Conservation (phyloP, 2,113 vertebrate species). For the Peromyscus californicus region DNA sequence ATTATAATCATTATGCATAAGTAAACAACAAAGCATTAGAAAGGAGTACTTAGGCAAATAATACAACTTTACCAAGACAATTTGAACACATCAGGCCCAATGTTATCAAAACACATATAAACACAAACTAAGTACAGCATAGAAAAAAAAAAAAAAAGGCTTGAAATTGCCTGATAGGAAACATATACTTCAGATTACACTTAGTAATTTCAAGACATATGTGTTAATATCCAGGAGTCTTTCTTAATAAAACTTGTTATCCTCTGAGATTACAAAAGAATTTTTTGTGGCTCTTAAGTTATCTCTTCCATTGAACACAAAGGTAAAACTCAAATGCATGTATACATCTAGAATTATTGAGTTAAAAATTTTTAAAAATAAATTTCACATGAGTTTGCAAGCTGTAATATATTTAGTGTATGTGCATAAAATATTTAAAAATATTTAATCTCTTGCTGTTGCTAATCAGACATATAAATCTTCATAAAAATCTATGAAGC, state of each 20-base stretch:
- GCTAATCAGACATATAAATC: not conserved
- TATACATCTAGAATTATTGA: not conserved
- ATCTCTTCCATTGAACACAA: not conserved
- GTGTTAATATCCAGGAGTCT: not conserved
- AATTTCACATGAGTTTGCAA: not conserved
- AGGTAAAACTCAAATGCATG: not conserved
- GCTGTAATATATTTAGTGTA: not conserved
- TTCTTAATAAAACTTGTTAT: not conserved
- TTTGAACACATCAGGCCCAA: not conserved
- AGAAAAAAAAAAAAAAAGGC: not conserved
- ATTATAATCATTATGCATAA: not conserved
- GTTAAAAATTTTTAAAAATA: not conserved
- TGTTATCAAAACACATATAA: not conserved
- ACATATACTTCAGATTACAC: not conserved
- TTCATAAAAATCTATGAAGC: not conserved
- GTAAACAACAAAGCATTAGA: not conserved
- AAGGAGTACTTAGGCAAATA: not conserved
- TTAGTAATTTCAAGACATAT: not conserved
- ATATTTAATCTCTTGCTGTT: not conserved
- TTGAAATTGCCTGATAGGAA: not conserved
- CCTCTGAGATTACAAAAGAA: not conserved
- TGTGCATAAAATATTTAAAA: not conserved
- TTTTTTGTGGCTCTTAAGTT: not conserved
- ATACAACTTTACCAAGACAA: not conserved
- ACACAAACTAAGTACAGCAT: not conserved